Percentiles rank a stretch among this genome's conserved stretches.
Evolutionary conservation across 2,113 vertebrate species (phyloP).

Genomic region (Gopherus evgoodei): DNA sequence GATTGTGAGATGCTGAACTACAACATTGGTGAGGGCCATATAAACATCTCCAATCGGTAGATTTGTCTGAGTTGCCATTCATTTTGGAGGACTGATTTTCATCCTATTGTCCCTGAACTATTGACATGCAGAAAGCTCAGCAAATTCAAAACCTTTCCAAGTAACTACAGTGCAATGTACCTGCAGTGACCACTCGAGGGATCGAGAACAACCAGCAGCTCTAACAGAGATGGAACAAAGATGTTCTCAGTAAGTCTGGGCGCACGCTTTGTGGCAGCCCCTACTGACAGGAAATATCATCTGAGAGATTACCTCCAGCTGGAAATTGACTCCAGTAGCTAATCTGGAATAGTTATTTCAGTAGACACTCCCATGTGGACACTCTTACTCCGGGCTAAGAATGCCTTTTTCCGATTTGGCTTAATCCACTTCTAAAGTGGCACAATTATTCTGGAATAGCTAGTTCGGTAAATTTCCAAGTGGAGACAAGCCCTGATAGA

Average conservation of each 20-base stretch:
- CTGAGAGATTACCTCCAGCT: conserved; percentile 27
- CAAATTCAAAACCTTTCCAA: background rate
- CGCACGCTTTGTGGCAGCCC: rapidly evolving
- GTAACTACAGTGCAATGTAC: rapidly evolving
- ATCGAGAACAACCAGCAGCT: background rate
- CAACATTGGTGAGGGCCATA: background rate
- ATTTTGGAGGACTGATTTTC: background rate
- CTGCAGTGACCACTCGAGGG: rapidly evolving
- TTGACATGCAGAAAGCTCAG: background rate
- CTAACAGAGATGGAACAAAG: rapidly evolving
- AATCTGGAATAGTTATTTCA: conserved; percentile 26
- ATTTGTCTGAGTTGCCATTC: background rate
- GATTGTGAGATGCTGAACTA: too few relatives aligned
- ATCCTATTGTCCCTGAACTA: background rate
- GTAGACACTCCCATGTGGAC: conserved; percentile 62
- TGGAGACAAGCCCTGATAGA: background rate
- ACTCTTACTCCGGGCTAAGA: conserved; percentile 69
- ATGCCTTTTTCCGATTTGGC: conserved; percentile 72
- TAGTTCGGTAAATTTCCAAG: conserved; percentile 64
- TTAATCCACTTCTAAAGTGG: conserved; percentile 69
- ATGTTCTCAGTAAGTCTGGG: rapidly evolving
- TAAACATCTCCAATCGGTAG: too few relatives aligned
- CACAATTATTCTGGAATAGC: conserved; percentile 66
- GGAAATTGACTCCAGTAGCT: conserved; percentile 49
- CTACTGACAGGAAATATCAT: background rate